Conservation (phyloP, 2,797 vertebrate genomes). For the Poeciliopsis presidionis region DNA sequence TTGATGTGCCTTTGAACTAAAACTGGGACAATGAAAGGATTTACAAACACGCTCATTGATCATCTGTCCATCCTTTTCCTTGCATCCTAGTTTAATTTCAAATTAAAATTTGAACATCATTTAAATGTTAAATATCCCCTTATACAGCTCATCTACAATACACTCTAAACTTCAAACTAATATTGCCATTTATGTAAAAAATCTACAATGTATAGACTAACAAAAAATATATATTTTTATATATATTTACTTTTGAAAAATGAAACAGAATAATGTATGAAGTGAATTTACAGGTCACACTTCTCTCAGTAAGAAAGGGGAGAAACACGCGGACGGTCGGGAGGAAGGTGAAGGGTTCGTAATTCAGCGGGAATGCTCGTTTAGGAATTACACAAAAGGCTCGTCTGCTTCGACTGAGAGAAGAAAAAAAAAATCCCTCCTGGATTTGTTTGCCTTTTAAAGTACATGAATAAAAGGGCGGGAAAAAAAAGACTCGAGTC, state of each 20-base stretch:
- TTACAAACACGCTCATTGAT: slow-evolving; percentile 63
- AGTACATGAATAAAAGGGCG: slow-evolving; percentile 58
- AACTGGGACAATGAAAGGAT: slow-evolving; percentile 70
- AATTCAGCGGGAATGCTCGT: slow-evolving; percentile 78
- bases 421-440: not conserved
- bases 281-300: slow-evolving; percentile 79
- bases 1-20: slow-evolving; percentile 66
- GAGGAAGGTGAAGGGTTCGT: slow-evolving; percentile 69
- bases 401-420: slow-evolving; percentile 58
- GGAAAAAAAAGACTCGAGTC: slow-evolving; percentile 52
- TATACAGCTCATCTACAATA: slow-evolving; percentile 82
- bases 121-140: slow-evolving; percentile 77
- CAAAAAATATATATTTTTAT: slow-evolving; percentile 88
- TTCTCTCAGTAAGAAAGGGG: slow-evolving; percentile 66
- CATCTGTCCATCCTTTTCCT: slow-evolving; percentile 55
- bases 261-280: slow-evolving; percentile 83
- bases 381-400: slow-evolving; percentile 69
- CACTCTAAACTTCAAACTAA: slow-evolving; percentile 86
- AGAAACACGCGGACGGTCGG: slow-evolving; percentile 62
- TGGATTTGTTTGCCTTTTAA: slow-evolving; percentile 41
- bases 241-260: slow-evolving; percentile 87
- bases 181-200: slow-evolving; percentile 87
- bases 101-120: slow-evolving; percentile 63
- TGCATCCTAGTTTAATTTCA: slow-evolving; percentile 57
- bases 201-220: slow-evolving; percentile 91